phyloP scores from a whole-genome alignment of 2,113 vertebrate species.

The Calyptomena viridis region DNA sequence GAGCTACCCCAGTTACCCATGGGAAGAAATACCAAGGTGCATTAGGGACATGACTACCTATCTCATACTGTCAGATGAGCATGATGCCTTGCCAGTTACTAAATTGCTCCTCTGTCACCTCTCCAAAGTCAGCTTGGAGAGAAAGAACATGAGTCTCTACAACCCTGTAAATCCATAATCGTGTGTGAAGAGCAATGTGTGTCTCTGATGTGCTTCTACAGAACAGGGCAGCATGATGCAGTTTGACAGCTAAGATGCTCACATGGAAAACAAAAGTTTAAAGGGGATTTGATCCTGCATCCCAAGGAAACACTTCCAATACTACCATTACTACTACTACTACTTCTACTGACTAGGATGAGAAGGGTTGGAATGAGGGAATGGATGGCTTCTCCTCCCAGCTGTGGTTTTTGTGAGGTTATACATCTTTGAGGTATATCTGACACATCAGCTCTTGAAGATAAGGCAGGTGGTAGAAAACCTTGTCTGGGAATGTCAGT shows the following conservation, averaged over 20 bases:
- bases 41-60: not conserved
- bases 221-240: not conserved
- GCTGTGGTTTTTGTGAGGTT: not conserved
- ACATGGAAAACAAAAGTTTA: not conserved
- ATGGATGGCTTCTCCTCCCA: not conserved
- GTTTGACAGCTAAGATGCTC: not conserved
- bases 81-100: not conserved
- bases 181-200: accelerated
- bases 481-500: not conserved
- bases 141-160: not conserved
- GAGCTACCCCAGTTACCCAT: not conserved
- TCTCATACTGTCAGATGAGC: not conserved
- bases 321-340: not conserved
- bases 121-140: not conserved
- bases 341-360: not conserved
- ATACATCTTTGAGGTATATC: accelerated
- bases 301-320: not conserved
- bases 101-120: not conserved
- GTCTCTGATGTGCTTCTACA: not conserved
- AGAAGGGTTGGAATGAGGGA: not conserved
- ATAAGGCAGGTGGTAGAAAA: not conserved
- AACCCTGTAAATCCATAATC: not conserved
- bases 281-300: not conserved
- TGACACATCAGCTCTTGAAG: not conserved
- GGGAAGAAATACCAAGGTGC: not conserved